Evolutionary conservation across 2,797 vertebrate genomes (phyloP).

Genomic region (Echiichthys vipera): DNA sequence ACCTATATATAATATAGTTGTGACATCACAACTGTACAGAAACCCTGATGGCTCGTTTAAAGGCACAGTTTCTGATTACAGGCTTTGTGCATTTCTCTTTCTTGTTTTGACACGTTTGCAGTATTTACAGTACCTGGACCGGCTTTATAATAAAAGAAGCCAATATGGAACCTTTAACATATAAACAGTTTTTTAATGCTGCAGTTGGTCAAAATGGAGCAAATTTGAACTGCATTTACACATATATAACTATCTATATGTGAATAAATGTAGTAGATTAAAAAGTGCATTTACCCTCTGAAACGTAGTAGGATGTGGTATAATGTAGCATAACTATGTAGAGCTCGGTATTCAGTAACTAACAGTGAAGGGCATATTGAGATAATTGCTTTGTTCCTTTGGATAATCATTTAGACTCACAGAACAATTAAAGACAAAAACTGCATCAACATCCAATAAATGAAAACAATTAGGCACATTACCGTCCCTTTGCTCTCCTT

Average conservation of each 20-base stretch:
- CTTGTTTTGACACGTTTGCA: no score
- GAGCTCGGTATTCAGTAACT: neutral
- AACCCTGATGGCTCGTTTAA: no score
- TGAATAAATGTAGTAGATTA: neutral
- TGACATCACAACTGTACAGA: no score
- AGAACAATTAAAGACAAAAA: neutral
- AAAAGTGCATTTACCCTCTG: neutral
- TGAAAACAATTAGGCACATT: neutral
- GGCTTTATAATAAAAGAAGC: no score
- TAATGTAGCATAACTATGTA: neutral
- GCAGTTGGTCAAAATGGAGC: neutral
- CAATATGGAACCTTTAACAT: no score
- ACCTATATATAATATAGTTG: no score
- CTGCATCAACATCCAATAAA: neutral
- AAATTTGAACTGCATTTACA: neutral
- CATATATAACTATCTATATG: neutral
- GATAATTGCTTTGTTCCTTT: neutral
- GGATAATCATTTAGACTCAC: neutral
- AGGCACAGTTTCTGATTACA: no score
- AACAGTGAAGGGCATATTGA: neutral
- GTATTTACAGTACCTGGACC: no score
- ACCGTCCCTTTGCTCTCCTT: conserved; percentile 73
- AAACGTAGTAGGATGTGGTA: no score
- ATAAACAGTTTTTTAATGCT: neutral
- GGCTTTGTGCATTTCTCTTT: no score